These are phyloP conservation scores for Helicoverpa zea DNA, from an alignment of 1,140 invertebrate species.

Conservation along the genomic window DNA sequence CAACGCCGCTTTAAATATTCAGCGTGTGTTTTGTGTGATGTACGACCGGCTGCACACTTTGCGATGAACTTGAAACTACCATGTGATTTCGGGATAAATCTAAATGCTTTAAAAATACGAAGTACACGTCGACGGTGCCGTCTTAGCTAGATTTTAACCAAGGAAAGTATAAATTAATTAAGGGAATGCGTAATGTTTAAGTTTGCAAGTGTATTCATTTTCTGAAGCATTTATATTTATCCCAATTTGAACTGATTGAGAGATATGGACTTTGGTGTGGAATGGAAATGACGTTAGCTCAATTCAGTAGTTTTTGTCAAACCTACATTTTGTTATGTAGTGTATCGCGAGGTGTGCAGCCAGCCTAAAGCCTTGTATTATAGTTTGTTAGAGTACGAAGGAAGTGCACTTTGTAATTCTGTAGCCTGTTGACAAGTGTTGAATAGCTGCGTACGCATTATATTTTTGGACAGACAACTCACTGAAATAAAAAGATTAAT, in stretches of 20 bases:
- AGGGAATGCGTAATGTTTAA: slow-evolving; percentile 15
- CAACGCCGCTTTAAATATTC: slow-evolving; percentile 16
- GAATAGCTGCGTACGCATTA: slow-evolving; percentile 76
- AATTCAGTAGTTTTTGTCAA: neutral
- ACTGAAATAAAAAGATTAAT: slow-evolving; percentile 79
- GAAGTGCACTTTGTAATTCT: slow-evolving; percentile 78
- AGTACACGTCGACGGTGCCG: neutral
- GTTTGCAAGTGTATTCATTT: slow-evolving; percentile 9
- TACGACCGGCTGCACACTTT: slow-evolving; percentile 3
- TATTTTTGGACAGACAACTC: slow-evolving; percentile 84
- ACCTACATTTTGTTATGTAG: slow-evolving; percentile 1
- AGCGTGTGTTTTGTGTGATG: slow-evolving; percentile 42
- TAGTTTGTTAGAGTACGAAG: slow-evolving; percentile 61
- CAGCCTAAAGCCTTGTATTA: slow-evolving; percentile 55
- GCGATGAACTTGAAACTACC: neutral
- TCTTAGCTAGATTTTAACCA: slow-evolving; percentile 39
- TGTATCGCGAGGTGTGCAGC: slow-evolving; percentile 29
- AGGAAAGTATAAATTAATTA: slow-evolving; percentile 23
- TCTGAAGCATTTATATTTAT: neutral
- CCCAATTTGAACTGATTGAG: neutral
- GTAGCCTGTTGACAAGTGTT: slow-evolving; percentile 76
- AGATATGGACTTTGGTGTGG: neutral
- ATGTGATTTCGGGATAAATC: neutral
- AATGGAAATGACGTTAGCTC: neutral
- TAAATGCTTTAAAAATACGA: neutral